A percentile compares a stretch with the other conserved stretches of the same genome.
phyloP scores from a whole-genome alignment of 2,888 invertebrate genomes.

The Hirtodrosophila histrioides region DNA sequence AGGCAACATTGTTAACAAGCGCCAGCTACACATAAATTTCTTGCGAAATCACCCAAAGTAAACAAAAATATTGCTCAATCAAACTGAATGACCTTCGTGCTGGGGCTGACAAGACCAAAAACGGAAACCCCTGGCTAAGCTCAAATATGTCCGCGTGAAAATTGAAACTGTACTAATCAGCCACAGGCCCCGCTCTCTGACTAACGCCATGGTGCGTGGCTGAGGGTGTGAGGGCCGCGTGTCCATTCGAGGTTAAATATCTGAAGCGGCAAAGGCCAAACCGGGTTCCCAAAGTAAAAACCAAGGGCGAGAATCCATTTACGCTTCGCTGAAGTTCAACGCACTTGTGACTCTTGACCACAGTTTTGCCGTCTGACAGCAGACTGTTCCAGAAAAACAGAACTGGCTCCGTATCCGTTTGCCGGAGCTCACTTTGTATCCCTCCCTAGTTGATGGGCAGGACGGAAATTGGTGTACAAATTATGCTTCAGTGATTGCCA shows the following conservation, averaged over 20 bases:
- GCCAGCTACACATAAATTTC: slow-evolving; percentile 60
- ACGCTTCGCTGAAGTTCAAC: slow-evolving; percentile 63
- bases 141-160: slow-evolving; percentile 65
- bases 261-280: slow-evolving; percentile 20
- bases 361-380: slow-evolving; percentile 33
- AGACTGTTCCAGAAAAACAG: slow-evolving; percentile 3
- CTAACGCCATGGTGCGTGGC: slow-evolving; percentile 1
- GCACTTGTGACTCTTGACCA: slow-evolving; percentile 69
- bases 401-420: slow-evolving; percentile 30
- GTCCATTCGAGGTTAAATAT: slow-evolving; percentile 17
- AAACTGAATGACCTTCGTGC: slow-evolving; percentile 61
- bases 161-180: slow-evolving; percentile 76
- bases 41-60: slow-evolving; percentile 68
- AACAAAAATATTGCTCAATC: slow-evolving; percentile 72
- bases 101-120: slow-evolving; percentile 47
- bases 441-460: slow-evolving; percentile 23
- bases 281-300: slow-evolving; percentile 16
- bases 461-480: slow-evolving; percentile 69
- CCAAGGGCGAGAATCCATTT: slow-evolving; percentile 52
- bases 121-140: slow-evolving; percentile 21
- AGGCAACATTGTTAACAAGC: slow-evolving; percentile 40
- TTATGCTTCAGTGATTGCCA: slow-evolving; percentile 65
- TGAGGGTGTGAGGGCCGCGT: neutral
- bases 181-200: slow-evolving; percentile 16
- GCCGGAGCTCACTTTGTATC: slow-evolving; percentile 21